A percentile compares a stretch with the other conserved stretches of the same genome.
Conservation (phyloP, 2,888 invertebrate genomes). For the Cephalotes varians region DNA sequence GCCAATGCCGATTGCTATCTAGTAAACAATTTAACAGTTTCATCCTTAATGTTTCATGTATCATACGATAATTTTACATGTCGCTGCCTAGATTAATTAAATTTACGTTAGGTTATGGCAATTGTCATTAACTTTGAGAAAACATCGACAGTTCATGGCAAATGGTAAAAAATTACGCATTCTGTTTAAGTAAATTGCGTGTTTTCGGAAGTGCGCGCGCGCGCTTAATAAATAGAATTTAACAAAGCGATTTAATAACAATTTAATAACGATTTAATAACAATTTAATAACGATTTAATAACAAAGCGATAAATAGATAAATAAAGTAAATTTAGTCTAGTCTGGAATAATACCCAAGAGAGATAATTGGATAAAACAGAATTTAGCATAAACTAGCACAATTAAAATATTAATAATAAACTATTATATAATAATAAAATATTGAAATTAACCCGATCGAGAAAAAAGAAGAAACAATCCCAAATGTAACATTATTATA, state of each 20-base stretch:
- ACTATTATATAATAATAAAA: background rate
- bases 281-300: too few relatives aligned
- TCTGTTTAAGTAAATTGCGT: background rate
- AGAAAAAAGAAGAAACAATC: background rate
- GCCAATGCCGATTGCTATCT: conserved; percentile 43
- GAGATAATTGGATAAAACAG: background rate
- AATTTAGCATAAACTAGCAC: background rate
- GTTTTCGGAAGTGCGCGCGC: background rate
- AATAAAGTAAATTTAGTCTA: background rate
- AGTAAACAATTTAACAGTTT: conserved; percentile 31
- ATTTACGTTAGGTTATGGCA: conserved; percentile 16
- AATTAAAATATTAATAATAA: background rate
- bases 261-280: too few relatives aligned
- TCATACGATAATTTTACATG: background rate
- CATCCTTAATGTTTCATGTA: conserved; percentile 39
- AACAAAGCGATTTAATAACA: too few relatives aligned
- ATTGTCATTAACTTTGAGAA: conserved; percentile 31
- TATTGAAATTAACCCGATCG: background rate
- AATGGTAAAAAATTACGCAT: background rate
- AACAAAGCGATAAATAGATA: background rate
- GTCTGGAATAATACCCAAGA: background rate
- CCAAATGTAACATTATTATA: background rate
- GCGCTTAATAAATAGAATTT: too few relatives aligned
- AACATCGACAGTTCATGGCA: background rate
- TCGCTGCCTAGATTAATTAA: background rate